Percentiles rank a stretch among this genome's conserved stretches.
Conservation (phyloP, 2,888 invertebrate genomes). For the Phortica magna region DNA sequence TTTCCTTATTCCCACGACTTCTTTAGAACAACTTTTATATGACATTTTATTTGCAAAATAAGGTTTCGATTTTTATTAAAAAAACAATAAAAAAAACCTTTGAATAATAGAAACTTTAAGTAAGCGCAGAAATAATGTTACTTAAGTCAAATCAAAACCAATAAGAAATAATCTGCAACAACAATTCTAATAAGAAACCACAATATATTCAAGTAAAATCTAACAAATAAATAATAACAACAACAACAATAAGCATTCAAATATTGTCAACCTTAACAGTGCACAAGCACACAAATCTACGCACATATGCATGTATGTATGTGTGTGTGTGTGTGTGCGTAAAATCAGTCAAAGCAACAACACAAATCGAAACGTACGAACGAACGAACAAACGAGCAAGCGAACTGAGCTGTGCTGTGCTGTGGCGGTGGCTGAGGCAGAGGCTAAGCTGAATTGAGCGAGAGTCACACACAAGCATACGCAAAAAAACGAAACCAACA, state of each 20-base stretch:
- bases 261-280: constrained; percentile 23
- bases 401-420: too few relatives aligned
- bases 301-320: neutral
- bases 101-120: too few relatives aligned
- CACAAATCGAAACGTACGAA: neutral
- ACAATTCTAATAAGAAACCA: neutral
- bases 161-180: neutral
- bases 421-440: too few relatives aligned
- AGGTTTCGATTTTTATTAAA: neutral
- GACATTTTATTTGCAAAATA: too few relatives aligned
- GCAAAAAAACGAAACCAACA: too few relatives aligned
- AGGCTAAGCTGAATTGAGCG: too few relatives aligned
- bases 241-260: neutral
- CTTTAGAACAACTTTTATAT: too few relatives aligned
- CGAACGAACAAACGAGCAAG: neutral
- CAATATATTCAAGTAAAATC: neutral
- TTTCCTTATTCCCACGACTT: too few relatives aligned
- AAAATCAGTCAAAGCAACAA: constrained; percentile 10
- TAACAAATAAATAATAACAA: neutral
- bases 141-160: too few relatives aligned
- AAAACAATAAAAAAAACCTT: neutral
- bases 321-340: constrained; percentile 20
- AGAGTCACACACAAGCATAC: too few relatives aligned
- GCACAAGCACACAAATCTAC: neutral
- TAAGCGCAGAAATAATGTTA: neutral